Percentiles rank a stretch among this genome's conserved stretches.
Evolutionary conservation across 37 sponge, comb jelly and placozoan species (phyloP).

Genomic region (Haliclona indistincta): DNA sequence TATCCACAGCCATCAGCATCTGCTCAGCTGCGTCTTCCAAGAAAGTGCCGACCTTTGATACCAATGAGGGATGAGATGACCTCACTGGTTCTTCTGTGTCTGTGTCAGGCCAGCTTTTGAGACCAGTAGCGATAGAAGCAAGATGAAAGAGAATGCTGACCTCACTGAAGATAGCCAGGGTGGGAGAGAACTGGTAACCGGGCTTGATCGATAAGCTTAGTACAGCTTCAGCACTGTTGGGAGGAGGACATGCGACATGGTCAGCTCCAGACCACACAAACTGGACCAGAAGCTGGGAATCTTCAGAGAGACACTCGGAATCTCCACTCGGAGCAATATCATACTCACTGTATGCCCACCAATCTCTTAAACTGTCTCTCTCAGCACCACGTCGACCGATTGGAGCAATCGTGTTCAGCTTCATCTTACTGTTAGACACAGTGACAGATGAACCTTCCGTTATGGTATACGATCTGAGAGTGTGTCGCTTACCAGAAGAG

Average conservation of each 20-base stretch:
- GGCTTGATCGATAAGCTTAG: constrained; percentile 44
- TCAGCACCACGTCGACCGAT: neutral
- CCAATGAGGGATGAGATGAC: neutral
- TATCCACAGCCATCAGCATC: constrained; percentile 15
- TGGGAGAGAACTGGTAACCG: constrained; percentile 39
- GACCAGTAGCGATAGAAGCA: constrained; percentile 19
- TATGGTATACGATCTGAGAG: too few species aligned
- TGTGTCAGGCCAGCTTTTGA: constrained; percentile 16
- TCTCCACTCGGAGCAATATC: neutral
- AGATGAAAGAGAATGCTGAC: constrained; percentile 27
- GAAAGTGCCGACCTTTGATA: constrained; percentile 16
- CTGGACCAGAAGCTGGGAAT: constrained; percentile 25
- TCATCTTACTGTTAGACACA: too few species aligned
- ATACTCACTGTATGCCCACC: constrained; percentile 35
- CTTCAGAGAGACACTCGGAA: neutral
- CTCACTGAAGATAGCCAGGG: constrained; percentile 34
- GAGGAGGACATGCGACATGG: constrained; percentile 24
- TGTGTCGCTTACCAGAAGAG: too few species aligned
- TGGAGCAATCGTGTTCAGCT: neutral
- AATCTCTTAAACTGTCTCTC: neutral
- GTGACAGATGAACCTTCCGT: too few species aligned
- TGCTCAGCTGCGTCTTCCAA: constrained; percentile 24
- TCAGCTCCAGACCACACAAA: constrained; percentile 40
- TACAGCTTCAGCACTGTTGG: constrained; percentile 33
- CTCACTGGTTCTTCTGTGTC: constrained; percentile 3